phyloP scores from a whole-genome alignment of 64 coral and sea anemone species.

The Stylophora pistillata region DNA sequence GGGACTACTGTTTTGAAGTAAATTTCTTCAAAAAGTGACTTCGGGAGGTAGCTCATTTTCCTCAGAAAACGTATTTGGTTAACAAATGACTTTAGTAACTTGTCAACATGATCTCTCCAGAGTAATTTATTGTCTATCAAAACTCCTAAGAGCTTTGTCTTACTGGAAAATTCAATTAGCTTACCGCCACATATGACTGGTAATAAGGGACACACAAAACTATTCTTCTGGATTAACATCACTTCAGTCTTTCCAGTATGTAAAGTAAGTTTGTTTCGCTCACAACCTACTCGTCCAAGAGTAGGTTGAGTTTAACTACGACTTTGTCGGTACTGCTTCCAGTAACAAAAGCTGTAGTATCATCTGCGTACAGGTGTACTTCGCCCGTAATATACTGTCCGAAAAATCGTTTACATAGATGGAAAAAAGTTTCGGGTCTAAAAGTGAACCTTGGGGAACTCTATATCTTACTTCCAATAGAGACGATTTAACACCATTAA shows the following conservation, averaged over 20 bases:
- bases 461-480: not conserved
- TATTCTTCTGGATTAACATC: not conserved
- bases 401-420: slow-evolving; percentile 1
- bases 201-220: not conserved
- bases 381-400: not conserved
- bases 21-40: not conserved
- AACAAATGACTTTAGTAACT: not conserved
- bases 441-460: not conserved
- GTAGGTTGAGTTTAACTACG: not conserved
- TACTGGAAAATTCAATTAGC: not conserved
- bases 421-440: not conserved
- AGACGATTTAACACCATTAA: not conserved
- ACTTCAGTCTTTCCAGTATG: slow-evolving; percentile 16
- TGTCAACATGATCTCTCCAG: not conserved
- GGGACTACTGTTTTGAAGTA: not conserved
- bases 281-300: not conserved
- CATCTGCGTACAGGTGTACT: too few species aligned
- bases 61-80: not conserved
- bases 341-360: not conserved
- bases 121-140: not conserved
- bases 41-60: not conserved
- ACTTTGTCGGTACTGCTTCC: not conserved
- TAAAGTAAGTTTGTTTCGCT: not conserved
- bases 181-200: not conserved
- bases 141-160: not conserved